Evolutionary conservation across 2,888 invertebrate species (phyloP).

Genomic region (Bruchidius siliquastri): DNA sequence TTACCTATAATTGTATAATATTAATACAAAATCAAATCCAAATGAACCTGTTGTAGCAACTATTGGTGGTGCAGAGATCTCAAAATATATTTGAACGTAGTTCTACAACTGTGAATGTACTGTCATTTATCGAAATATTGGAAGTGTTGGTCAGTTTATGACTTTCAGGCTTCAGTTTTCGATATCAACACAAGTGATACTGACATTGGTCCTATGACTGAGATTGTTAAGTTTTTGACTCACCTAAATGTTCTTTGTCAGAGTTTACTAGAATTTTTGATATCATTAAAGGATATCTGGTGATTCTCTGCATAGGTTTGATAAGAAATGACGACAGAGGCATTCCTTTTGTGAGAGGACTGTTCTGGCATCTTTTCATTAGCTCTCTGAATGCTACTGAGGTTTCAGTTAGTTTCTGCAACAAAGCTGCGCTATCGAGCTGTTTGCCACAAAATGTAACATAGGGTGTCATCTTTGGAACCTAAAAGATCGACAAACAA

Average conservation of each 20-base stretch:
- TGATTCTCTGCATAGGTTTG: slow-evolving; percentile 79
- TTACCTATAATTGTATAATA: no score
- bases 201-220: no score
- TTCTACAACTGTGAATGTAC: no score
- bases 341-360: slow-evolving; percentile 65
- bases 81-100: no score
- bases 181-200: no score
- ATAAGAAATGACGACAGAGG: slow-evolving; percentile 70
- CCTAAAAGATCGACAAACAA: slow-evolving; percentile 47
- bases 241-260: slow-evolving; percentile 42
- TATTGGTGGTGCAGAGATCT: no score
- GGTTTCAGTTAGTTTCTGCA: slow-evolving; percentile 62
- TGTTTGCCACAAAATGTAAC: slow-evolving; percentile 72
- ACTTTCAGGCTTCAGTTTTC: no score
- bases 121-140: no score
- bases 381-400: slow-evolving; percentile 59
- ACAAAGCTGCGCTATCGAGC: slow-evolving; percentile 61
- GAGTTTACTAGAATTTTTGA: slow-evolving; percentile 57
- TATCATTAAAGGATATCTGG: slow-evolving; percentile 72
- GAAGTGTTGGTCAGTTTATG: no score
- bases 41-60: no score
- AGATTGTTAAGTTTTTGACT: neutral
- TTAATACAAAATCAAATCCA: no score
- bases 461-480: slow-evolving; percentile 67
- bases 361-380: slow-evolving; percentile 58